Evolutionary conservation across 1,140 invertebrate genomes (phyloP), one percentile per base, ranked within the genome.

Genomic region (Lepidurus arcticus): DNA sequence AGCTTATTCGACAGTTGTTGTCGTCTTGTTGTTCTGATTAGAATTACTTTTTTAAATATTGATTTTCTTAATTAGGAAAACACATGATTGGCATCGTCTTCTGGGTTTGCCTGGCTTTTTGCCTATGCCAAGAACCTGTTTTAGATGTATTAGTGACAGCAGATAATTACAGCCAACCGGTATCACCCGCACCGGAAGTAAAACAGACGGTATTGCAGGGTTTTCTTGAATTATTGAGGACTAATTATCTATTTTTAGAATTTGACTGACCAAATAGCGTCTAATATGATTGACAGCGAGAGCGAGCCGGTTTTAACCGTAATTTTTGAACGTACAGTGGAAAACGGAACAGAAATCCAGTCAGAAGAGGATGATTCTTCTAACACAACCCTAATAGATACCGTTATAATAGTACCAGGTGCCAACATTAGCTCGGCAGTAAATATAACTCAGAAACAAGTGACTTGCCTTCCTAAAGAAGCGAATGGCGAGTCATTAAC

Each of bases 391-490:
- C 13, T 16, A 16, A 13, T n/a, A 65, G 53, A 7, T 65, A 13
- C 4, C 4, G 53, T 65, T 65, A 65, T 65, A 65, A 16, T 65
- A 7, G 53, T 65, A 21, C 13, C 53, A 65, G 53, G 16, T 65
- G 53, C 76, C 16, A 76, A 76, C 11, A 42, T 53, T 24, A 44
- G 44, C 7, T 16, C 43, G 5, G 73, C 34, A 13, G 34, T 44
- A 43, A 44, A 73, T 13, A 26, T 47, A 44, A 43, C 43, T 6
- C 74, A 34, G 34, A 78, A 78, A 78, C 65, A 74, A 42, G 74
- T 78, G 11, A 74, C 78, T 43, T 78, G 78, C 44, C 53, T 78
- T 73, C 73, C 44, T 1, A 73, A 74, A 7, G 73, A 78, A 21
- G n/a, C 44, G 13, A 45, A 9, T n/a, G 76, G 53, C 13, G 44